Evolutionary conservation across 2,888 invertebrate genomes (phyloP), one percentile per base, ranked within the genome.

Genomic region (Brachycybe producta): DNA sequence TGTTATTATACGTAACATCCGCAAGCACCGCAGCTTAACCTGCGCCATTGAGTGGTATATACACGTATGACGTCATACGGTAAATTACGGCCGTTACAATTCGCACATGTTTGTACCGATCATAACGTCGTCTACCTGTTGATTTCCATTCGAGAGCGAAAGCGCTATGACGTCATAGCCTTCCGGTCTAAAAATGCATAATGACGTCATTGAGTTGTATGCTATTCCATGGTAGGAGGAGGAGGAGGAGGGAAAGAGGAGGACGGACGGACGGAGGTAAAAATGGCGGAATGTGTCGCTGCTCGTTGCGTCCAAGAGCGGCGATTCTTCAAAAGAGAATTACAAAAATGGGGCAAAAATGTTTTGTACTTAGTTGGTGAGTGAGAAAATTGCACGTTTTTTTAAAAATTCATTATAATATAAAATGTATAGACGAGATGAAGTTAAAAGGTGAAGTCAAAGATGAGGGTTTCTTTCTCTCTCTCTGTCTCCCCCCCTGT

Each of bases 281-380:
- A 53, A 52, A 54, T 54, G 54, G 54, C 54, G 54, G 54, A 54
- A 52, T 54, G 54, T 45, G 54, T 50, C 46, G 52, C 51, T 39
- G 52, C 46, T 52, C 56, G 55, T 27, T 57, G 56, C 45, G 52
- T 54, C 26, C 51, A 52, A 40, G 56, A 57, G 42, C 49, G 56
- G 38, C 47, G 53, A 43, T 59, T 60, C 57, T 61, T 67, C 58
- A 61, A 61, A 59, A 63, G 64, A 59, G 68, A 68, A 57, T 62
- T 68, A 52, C 58, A 65, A 50, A 62, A 65, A 56, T 67, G 67
- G 67, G 62, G 64, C 58, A 66, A 66, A 55, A 67, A 67, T 59
- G 59, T 67, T 15, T 48, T 57, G 35, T 55, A 49, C 50, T 47
- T 57, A 46, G 52, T 57, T 44, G 57, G 57, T 57, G 42, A 46